Evolutionary conservation across 2,888 invertebrate genomes (phyloP), one percentile per base, ranked within the genome.

Genomic region (Formica aserva): DNA sequence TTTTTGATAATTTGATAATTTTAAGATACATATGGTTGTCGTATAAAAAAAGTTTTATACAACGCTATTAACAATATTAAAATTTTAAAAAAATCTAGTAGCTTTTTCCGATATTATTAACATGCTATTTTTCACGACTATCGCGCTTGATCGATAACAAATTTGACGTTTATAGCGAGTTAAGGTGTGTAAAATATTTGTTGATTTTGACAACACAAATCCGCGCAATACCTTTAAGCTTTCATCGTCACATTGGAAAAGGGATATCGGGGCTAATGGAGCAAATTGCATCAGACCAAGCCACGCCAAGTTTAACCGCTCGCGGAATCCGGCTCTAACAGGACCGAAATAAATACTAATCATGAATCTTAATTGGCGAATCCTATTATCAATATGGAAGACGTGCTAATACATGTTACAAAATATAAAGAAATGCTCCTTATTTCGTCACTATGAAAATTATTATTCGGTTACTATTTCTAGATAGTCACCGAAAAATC

Each of bases 271-370:
- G 94, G 94, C 93, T 94, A 94, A 94, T 94, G 92, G 94, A 94
- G 93, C 93, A 94, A 92, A 93, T 94, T 94, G 93, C 91, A 91
- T 89, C 90, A 89, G 87, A 89, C 87, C 88, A 89, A 85, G 88
- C 87, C 88, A 90, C 88, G 93, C 94, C 94, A 94, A 94, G 91
- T 94, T 93, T 94, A 93, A 92, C 92, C 66, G 52, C n/a, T 82
- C 86, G 85, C 80, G 92, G 91, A 93, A 94, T 94, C 89, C 92
- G 91, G 91, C 91, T 92, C 93, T 94, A 93, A 93, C 92, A 93
- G 91, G 92, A 93, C 93, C 91, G 88, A 94, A 93, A 94, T 94
- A 94, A 94, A 94, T 93, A 89, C 92, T 94, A 94, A 94, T 94
- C 92, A 92, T 91, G 90, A 93, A 91, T 94, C 92, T 94, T 93